Evolutionary conservation across 2,797 vertebrate species (phyloP), one percentile per base, ranked within the genome.

Genomic region (Sebastes trivittatus): DNA sequence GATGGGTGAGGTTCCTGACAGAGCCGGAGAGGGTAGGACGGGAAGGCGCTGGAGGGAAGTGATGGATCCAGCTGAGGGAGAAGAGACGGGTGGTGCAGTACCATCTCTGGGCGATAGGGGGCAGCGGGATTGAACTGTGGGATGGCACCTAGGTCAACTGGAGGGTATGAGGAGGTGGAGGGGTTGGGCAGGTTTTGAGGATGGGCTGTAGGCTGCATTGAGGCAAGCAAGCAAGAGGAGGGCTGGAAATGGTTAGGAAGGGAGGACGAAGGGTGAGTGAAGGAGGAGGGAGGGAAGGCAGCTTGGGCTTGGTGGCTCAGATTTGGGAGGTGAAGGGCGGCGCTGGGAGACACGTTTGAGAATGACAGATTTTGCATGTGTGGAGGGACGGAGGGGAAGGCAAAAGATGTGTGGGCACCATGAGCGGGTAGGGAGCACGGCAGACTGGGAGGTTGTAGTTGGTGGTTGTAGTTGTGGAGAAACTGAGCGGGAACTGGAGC

Each of bases 1-100:
- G 88, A 96, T 59, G 91, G 83, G 90, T 96, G 96, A 86, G 91
- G 96, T 87, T 93, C 96, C 95, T 95, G 97, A 89, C 38, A 95
- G 66, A 95, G 95, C 70, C 72, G 89, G 16, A 96, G 91, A 46
- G 97, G 96, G 90, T 97, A 95, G 42, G 95, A 94, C 0, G 95
- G 88, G 62, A 96, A 96, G 30, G 92, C 30, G 1, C 67, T 83
- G 46, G 91, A 67, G 25, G 83, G 38, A 55, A 94, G 80, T 1
- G 95, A 85, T n/a, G 93, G 79, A 60, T 94, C 93, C 68, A 93
- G 78, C 64, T 91, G 91, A 32, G 91, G 87, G 52, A 93, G 83
- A 54, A 93, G 88, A 62, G 94, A 85, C 1, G 92, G 81, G 70
- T 91, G 94, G 87, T 95, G 95, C 81, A 94, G 80, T 38, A 96